Conservation (phyloP, 2,888 invertebrate genomes). For the Thysanoteuthis rhombus region DNA sequence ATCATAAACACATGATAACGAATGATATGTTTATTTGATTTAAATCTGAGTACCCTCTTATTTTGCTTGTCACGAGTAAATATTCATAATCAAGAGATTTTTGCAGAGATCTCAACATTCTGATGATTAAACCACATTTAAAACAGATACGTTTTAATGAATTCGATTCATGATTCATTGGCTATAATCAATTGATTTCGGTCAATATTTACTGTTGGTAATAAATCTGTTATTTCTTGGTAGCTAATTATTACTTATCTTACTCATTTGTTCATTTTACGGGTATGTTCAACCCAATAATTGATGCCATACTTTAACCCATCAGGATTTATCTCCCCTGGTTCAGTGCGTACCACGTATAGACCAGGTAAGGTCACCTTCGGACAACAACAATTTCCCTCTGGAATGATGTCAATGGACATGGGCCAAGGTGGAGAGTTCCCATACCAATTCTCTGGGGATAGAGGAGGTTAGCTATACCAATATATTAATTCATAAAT, state of each 20-base stretch:
- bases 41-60: background rate
- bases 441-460: background rate
- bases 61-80: no score
- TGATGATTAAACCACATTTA: background rate
- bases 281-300: background rate
- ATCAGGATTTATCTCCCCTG: background rate
- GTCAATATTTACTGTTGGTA: background rate
- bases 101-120: background rate
- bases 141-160: background rate
- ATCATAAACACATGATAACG: background rate
- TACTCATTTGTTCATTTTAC: background rate
- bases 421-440: background rate
- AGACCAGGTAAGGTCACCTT: background rate
- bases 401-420: background rate
- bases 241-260: background rate
- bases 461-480: background rate
- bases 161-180: background rate
- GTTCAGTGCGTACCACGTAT: background rate
- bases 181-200: background rate
- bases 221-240: background rate
- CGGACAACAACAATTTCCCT: background rate
- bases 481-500: background rate
- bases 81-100: background rate
- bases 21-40: background rate
- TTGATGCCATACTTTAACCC: background rate